These are phyloP conservation scores for Zeugodacus cucurbitae DNA, from an alignment of 1,140 invertebrate species.

Conservation along the genomic window DNA sequence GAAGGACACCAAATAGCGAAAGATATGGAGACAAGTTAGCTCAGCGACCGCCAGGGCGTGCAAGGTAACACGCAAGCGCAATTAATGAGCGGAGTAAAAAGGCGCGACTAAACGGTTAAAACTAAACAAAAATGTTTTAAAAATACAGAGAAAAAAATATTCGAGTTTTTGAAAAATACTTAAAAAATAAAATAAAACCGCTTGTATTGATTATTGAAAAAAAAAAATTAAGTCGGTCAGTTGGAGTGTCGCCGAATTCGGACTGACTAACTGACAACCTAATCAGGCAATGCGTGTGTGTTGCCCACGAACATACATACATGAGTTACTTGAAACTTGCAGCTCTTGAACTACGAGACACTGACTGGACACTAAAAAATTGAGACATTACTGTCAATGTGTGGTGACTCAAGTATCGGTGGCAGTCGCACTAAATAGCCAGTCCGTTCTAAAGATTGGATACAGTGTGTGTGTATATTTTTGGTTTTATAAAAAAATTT, in stretches of 20 bases:
- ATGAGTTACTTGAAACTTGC: background rate
- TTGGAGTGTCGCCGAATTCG: no score
- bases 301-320: background rate
- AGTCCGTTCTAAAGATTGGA: background rate
- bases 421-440: background rate
- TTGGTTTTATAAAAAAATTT: background rate
- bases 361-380: background rate
- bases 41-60: background rate
- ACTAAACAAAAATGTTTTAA: slow-evolving; percentile 30
- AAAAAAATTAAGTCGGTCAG: no score
- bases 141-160: background rate
- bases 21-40: background rate
- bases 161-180: background rate
- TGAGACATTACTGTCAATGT: background rate
- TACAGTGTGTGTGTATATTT: background rate
- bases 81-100: slow-evolving; percentile 41
- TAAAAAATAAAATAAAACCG: background rate
- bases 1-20: background rate
- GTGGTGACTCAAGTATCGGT: background rate
- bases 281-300: background rate
- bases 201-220: background rate
- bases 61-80: slow-evolving; percentile 44
- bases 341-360: background rate
- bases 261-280: background rate
- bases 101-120: slow-evolving; percentile 23